Conservation (phyloP, 2,888 invertebrate genomes). For the Acleris literana region DNA sequence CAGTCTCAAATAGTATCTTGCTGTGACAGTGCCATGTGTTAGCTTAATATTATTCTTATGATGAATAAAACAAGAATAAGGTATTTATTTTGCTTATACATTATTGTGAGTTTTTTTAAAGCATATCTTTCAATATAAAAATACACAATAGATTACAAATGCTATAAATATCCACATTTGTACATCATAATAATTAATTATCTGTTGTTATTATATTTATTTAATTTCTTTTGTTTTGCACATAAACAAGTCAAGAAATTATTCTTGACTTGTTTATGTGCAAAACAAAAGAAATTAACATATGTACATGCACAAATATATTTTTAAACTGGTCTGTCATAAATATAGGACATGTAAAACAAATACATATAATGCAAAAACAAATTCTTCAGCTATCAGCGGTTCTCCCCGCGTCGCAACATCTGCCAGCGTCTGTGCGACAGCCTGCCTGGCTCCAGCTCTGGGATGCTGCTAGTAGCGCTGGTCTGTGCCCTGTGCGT, state of each 20-base stretch:
- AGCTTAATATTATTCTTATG: not conserved
- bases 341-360: not conserved
- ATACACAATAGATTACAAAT: no score
- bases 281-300: no score
- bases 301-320: no score
- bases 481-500: conserved; percentile 67
- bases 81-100: not conserved
- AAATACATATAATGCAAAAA: not conserved
- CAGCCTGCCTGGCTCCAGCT: conserved; percentile 56
- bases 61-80: not conserved
- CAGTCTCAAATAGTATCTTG: not conserved
- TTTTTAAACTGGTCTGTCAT: no score
- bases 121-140: no score
- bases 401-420: conserved; percentile 65
- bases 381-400: conserved; percentile 60
- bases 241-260: no score
- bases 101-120: no score
- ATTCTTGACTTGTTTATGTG: no score
- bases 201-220: no score
- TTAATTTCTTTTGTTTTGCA: no score
- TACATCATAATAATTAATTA: no score
- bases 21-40: not conserved
- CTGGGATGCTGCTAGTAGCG: conserved; percentile 63
- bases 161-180: no score
- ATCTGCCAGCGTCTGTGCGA: conserved; percentile 59